These are phyloP conservation scores for Sebastes miniatus DNA, from an alignment of 2,797 vertebrate species.

Conservation along the genomic window DNA sequence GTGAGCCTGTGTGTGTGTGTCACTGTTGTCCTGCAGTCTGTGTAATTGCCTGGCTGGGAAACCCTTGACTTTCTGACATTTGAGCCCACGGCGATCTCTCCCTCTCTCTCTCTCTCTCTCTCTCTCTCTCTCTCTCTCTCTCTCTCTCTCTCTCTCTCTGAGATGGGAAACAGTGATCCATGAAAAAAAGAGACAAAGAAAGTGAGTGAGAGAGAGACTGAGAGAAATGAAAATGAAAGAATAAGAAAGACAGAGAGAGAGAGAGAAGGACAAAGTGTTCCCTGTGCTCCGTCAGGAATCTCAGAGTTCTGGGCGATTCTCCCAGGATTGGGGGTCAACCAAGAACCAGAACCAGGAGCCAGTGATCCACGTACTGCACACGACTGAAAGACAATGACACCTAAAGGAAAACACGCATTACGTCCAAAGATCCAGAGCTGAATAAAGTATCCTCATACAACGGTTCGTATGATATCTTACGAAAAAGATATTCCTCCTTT, in stretches of 20 bases:
- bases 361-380: slow-evolving; percentile 19
- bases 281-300: slow-evolving; percentile 52
- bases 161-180: slow-evolving; percentile 12
- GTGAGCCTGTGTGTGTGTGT: slow-evolving; percentile 1
- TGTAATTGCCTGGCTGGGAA: slow-evolving; percentile 65
- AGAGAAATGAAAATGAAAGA: slow-evolving; percentile 29
- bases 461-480: too few species aligned
- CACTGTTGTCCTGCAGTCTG: slow-evolving; percentile 39
- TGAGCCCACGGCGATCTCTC: slow-evolving; percentile 41
- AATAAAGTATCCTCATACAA: not conserved
- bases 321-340: slow-evolving; percentile 47
- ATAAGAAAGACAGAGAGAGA: slow-evolving; percentile 5
- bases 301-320: slow-evolving; percentile 36
- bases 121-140: not conserved
- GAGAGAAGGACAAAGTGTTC: slow-evolving; percentile 62
- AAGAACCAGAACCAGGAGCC: slow-evolving; percentile 42
- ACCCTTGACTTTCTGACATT: slow-evolving; percentile 70
- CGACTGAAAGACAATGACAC: slow-evolving; percentile 9
- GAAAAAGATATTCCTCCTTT: too few species aligned
- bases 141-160: not conserved
- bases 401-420: not conserved
- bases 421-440: not conserved
- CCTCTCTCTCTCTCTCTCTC: not conserved
- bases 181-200: slow-evolving; percentile 41
- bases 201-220: slow-evolving; percentile 1